Evolutionary conservation across 2,888 invertebrate genomes (phyloP).

Genomic region (Himalopsyche anomala): DNA sequence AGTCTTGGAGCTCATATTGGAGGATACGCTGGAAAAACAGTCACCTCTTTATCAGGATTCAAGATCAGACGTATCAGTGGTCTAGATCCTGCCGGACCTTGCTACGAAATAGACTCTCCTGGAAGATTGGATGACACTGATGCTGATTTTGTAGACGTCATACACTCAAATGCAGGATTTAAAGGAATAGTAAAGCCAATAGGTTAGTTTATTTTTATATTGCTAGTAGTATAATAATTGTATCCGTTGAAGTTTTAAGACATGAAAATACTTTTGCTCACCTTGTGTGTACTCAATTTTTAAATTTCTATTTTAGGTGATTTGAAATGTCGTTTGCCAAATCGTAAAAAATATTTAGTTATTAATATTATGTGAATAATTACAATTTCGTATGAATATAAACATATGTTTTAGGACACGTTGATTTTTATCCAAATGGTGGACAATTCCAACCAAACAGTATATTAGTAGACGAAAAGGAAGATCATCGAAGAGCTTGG

Average conservation of each 20-base stretch:
- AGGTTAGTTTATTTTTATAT: constrained; percentile 33
- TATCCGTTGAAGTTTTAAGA: too few relatives aligned
- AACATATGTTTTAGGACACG: constrained; percentile 69
- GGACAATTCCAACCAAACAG: constrained; percentile 72
- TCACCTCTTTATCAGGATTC: constrained; percentile 54
- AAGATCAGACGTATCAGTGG: constrained; percentile 52
- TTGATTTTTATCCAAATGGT: constrained; percentile 73
- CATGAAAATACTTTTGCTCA: too few relatives aligned
- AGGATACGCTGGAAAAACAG: constrained; percentile 52
- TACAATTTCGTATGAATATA: too few relatives aligned
- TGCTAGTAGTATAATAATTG: too few relatives aligned
- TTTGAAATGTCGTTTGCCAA: too few relatives aligned
- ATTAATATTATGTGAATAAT: too few relatives aligned
- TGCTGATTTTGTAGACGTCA: constrained; percentile 59
- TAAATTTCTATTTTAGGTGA: too few relatives aligned
- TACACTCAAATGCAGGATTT: constrained; percentile 58
- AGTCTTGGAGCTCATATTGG: constrained; percentile 58
- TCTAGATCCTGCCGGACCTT: constrained; percentile 63
- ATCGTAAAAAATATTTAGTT: too few relatives aligned
- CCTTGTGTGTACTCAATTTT: too few relatives aligned
- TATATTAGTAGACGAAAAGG: constrained; percentile 65
- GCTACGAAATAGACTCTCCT: constrained; percentile 52
- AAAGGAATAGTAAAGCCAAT: constrained; percentile 52
- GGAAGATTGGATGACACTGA: constrained; percentile 44
- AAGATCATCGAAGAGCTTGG: constrained; percentile 72